phyloP scores from a whole-genome alignment of 2,113 vertebrate species.

The Carettochelys insculpta region DNA sequence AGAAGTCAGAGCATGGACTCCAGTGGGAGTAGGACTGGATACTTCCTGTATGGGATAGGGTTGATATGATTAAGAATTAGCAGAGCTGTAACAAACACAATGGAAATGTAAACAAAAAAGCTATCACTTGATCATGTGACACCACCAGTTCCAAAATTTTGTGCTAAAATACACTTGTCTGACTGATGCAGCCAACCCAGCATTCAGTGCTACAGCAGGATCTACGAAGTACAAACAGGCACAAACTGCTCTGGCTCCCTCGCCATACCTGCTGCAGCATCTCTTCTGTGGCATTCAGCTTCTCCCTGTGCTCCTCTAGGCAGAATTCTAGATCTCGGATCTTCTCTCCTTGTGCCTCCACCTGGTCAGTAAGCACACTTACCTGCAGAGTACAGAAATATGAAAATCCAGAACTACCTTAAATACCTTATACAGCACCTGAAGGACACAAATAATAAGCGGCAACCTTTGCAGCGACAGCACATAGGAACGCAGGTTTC shows the following conservation, averaged over 20 bases:
- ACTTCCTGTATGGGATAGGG: neutral
- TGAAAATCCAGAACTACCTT: accelerated
- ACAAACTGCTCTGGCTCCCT: neutral
- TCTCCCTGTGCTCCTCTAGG: slow-evolving; percentile 95
- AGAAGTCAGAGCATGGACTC: neutral
- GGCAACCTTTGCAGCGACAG: neutral
- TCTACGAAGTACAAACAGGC: neutral
- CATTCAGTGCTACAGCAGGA: neutral
- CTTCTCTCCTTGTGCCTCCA: slow-evolving; percentile 98
- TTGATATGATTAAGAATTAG: neutral
- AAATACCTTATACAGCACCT: accelerated
- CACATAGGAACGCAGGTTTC: neutral
- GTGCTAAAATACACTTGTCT: neutral
- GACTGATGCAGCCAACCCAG: neutral
- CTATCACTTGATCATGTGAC: neutral
- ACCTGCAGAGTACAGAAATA: slow-evolving; percentile 78
- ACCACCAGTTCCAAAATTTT: slow-evolving; percentile 5
- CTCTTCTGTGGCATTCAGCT: slow-evolving; percentile 93
- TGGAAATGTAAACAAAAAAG: neutral
- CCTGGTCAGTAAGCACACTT: slow-evolving; percentile 97
- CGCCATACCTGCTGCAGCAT: slow-evolving; percentile 94
- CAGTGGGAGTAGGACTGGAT: neutral
- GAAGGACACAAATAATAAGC: neutral
- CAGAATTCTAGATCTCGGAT: slow-evolving; percentile 95
- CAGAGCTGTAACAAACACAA: neutral